A percentile compares a stretch with the other conserved stretches of the same genome.
phyloP scores from a whole-genome alignment of 2,888 invertebrate species.

The Venustoraphidia nigricollis region DNA sequence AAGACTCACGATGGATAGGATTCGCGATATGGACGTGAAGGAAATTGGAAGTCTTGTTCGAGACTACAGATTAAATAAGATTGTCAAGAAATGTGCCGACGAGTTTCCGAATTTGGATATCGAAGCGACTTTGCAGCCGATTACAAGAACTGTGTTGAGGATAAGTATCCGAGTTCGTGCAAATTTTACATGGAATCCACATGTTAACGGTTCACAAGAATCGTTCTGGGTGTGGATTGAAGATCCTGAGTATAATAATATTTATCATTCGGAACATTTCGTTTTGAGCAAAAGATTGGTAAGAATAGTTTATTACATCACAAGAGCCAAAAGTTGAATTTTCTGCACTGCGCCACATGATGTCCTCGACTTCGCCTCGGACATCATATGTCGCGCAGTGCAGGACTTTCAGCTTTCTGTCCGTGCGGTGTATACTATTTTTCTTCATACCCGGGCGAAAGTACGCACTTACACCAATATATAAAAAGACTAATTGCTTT shows the following conservation, averaged over 20 bases:
- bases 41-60: slow-evolving; percentile 73
- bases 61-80: slow-evolving; percentile 57
- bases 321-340: too few species aligned
- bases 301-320: slow-evolving; percentile 5
- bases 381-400: too few species aligned
- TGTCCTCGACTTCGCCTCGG: too few species aligned
- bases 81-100: slow-evolving; percentile 68
- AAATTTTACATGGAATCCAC: slow-evolving; percentile 72
- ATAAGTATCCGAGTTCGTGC: slow-evolving; percentile 68
- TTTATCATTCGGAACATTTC: slow-evolving; percentile 93
- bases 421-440: too few species aligned
- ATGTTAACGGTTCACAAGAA: slow-evolving; percentile 70
- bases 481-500: too few species aligned
- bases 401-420: too few species aligned
- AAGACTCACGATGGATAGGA: slow-evolving; percentile 54
- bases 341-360: too few species aligned
- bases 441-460: too few species aligned
- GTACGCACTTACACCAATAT: too few species aligned
- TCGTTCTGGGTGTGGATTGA: slow-evolving; percentile 99
- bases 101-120: slow-evolving; percentile 76
- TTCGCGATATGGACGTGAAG: slow-evolving; percentile 74
- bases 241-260: slow-evolving; percentile 83
- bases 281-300: slow-evolving; percentile 68
- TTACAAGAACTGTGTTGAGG: slow-evolving; percentile 80
- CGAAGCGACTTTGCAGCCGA: slow-evolving; percentile 80